Evolutionary conservation across 2,113 vertebrate species (phyloP).

Genomic region (Campylomormyrus tamandua): DNA sequence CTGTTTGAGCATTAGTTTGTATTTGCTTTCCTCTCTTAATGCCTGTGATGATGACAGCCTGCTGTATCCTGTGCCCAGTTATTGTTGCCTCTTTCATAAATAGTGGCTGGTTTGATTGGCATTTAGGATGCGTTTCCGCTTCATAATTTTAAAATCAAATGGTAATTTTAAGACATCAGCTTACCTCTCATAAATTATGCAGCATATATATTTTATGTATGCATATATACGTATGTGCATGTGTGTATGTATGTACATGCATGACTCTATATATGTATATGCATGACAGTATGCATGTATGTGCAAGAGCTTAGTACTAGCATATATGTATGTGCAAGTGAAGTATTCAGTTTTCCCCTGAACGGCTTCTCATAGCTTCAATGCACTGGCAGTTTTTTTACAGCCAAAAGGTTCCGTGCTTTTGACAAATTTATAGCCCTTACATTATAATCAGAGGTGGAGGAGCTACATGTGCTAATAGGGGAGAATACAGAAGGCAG

Average conservation of each 20-base stretch:
- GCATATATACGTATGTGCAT: neutral
- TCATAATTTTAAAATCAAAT: neutral
- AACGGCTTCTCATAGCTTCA: constrained; percentile 24
- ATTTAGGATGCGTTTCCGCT: neutral
- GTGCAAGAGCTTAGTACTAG: neutral
- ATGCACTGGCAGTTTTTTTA: constrained; percentile 28
- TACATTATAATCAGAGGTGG: constrained; percentile 20
- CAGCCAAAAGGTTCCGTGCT: constrained; percentile 42
- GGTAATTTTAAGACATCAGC: neutral
- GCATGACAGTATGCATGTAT: neutral
- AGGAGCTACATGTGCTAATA: neutral
- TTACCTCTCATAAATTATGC: neutral
- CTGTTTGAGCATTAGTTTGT: neutral
- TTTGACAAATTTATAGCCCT: constrained; percentile 24
- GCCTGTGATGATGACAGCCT: neutral
- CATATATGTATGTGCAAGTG: neutral
- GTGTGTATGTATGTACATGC: neutral
- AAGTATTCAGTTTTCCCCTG: neutral
- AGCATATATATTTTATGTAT: neutral
- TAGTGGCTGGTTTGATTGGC: neutral
- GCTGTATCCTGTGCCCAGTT: neutral
- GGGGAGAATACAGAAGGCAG: neutral
- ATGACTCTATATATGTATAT: neutral
- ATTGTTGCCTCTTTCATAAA: neutral
- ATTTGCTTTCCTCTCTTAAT: neutral